Evolutionary conservation across 1,140 invertebrate species (phyloP).

Genomic region (Cataglyphis hispanica): DNA sequence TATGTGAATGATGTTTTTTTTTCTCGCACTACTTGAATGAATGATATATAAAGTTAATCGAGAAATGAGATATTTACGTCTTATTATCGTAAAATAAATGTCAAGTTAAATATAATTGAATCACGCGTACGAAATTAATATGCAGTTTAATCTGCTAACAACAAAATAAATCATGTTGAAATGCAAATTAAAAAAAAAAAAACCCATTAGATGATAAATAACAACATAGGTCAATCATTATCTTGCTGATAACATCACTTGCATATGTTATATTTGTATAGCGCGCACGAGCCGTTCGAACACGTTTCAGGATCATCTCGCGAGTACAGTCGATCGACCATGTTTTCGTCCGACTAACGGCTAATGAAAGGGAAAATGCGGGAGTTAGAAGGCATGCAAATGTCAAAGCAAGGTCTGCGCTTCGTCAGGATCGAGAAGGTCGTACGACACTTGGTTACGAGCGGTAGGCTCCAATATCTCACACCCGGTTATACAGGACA

Average conservation of each 20-base stretch:
- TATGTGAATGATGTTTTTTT: background rate
- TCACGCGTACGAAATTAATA: background rate
- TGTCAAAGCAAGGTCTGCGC: constrained; percentile 70
- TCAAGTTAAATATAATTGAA: background rate
- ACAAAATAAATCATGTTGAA: background rate
- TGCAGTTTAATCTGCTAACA: background rate
- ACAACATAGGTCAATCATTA: background rate
- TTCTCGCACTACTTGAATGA: background rate
- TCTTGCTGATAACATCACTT: too few species aligned
- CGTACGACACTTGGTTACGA: constrained; percentile 57
- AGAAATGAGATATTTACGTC: background rate
- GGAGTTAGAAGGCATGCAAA: constrained; percentile 27
- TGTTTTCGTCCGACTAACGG: constrained; percentile 29
- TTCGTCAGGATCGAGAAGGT: constrained; percentile 62
- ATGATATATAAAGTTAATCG: background rate
- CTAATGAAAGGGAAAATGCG: constrained; percentile 69
- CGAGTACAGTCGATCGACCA: background rate
- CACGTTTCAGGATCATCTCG: background rate
- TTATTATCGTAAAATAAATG: background rate
- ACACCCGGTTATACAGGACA: constrained; percentile 57
- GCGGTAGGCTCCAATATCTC: constrained; percentile 66
- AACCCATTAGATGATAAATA: background rate
- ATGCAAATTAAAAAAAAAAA: background rate
- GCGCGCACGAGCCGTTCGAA: too few species aligned
- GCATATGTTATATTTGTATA: too few species aligned